phyloP scores from a whole-genome alignment of 2,888 invertebrate species.

The Chironomus riparius region DNA sequence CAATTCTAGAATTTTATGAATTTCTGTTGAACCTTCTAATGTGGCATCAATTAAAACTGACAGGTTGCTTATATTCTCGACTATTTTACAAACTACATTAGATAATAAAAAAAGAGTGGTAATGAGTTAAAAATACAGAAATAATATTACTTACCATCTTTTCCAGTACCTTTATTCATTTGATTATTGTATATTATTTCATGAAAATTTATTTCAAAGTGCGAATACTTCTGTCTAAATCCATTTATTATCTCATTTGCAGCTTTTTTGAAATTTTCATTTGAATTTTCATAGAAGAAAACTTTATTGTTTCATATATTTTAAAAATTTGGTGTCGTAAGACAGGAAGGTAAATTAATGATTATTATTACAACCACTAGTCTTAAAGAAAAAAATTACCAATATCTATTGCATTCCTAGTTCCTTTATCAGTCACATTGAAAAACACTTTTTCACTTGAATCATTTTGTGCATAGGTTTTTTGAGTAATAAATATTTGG shows the following conservation, averaged over 20 bases:
- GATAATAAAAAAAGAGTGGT: not conserved
- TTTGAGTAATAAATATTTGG: no score
- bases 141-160: not conserved
- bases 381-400: not conserved
- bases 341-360: no score
- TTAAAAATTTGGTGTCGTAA: no score
- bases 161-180: not conserved
- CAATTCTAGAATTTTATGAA: constrained; percentile 41
- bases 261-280: not conserved
- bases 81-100: not conserved
- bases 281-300: not conserved
- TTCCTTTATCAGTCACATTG: not conserved
- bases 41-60: constrained; percentile 9
- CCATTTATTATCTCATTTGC: constrained; percentile 7
- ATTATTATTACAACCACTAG: no score
- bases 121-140: not conserved
- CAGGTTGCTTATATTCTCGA: not conserved
- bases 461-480: no score
- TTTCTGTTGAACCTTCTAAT: not conserved
- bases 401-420: not conserved
- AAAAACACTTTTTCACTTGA: no score
- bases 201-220: constrained; percentile 10
- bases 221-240: not conserved
- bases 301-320: not conserved
- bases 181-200: not conserved